Conservation (phyloP, 2,113 vertebrate genomes). For the Okapia johnstoni region DNA sequence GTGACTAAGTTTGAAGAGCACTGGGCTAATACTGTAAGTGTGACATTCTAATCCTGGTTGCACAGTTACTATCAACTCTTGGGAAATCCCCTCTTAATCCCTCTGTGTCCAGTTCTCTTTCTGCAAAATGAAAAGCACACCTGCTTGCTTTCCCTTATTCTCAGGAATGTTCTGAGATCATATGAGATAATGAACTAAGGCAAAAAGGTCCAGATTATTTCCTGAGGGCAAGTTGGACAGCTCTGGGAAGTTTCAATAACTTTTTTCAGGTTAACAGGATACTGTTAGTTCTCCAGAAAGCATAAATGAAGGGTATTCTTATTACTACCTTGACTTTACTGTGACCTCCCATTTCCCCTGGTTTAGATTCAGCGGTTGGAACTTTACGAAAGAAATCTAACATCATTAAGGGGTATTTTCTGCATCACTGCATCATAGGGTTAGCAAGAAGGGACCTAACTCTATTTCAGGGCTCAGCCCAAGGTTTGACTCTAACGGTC, state of each 20-base stretch:
- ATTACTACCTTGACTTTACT: neutral
- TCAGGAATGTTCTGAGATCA: conserved; percentile 49
- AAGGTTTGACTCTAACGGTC: neutral
- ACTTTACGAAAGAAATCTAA: neutral
- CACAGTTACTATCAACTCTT: neutral
- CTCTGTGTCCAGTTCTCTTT: conserved; percentile 46
- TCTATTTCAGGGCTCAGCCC: neutral
- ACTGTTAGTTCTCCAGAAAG: conserved; percentile 48
- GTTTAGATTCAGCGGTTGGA: neutral
- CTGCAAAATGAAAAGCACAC: conserved; percentile 36
- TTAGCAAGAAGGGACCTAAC: neutral
- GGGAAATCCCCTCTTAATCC: conserved; percentile 60
- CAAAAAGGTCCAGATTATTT: conserved; percentile 23
- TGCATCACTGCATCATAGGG: neutral
- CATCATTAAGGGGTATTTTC: neutral
- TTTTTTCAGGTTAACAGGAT: conserved; percentile 51
- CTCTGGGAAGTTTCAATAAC: conserved; percentile 66
- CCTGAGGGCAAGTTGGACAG: neutral
- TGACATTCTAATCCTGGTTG: neutral
- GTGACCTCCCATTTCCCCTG: neutral
- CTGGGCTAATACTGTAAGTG: neutral
- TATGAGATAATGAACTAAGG: conserved; percentile 32
- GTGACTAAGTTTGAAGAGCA: neutral
- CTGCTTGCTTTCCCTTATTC: conserved; percentile 50
- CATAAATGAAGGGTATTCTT: conserved; percentile 12